These are phyloP conservation scores for Coptodon bakossiorum DNA, from an alignment of 2,113 vertebrate species.

Conservation along the genomic window DNA sequence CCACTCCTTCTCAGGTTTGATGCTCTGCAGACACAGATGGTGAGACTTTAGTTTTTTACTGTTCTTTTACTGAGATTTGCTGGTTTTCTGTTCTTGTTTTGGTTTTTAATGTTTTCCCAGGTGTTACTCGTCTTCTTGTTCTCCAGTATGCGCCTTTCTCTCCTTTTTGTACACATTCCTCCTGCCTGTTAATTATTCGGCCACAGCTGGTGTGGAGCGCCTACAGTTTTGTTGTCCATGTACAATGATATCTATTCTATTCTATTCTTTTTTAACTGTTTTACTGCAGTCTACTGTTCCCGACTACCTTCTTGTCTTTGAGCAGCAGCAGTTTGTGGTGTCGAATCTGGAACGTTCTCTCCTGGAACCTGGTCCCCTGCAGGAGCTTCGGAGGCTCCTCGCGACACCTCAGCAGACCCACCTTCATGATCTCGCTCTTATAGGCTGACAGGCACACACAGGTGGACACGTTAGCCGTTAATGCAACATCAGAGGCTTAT, in stretches of 20 bases:
- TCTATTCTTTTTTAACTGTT: neutral
- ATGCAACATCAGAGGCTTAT: neutral
- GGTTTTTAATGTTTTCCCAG: neutral
- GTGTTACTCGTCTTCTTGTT: neutral
- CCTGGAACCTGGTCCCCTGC: slow-evolving; percentile 88
- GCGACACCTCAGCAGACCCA: slow-evolving; percentile 84
- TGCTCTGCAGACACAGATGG: slow-evolving; percentile 69
- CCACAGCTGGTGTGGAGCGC: neutral
- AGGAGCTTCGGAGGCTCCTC: slow-evolving; percentile 90
- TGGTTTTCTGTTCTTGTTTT: neutral
- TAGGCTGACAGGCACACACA: slow-evolving; percentile 64
- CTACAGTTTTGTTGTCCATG: neutral
- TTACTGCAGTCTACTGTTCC: neutral
- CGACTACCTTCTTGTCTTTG: slow-evolving; percentile 89
- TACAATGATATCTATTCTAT: neutral
- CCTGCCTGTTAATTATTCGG: neutral
- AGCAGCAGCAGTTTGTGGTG: slow-evolving; percentile 84
- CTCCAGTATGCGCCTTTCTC: neutral
- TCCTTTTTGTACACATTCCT: neutral
- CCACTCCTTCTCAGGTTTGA: slow-evolving; percentile 92
- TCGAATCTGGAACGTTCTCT: slow-evolving; percentile 86
- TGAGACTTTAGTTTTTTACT: too few relatives aligned
- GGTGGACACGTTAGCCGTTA: neutral
- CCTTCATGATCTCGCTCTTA: slow-evolving; percentile 82
- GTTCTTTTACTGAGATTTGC: too few relatives aligned